A percentile compares a stretch with the other conserved stretches of the same genome.
These are phyloP conservation scores for Cladopsammia gracilis DNA, from an alignment of 64 coral and sea anemone genomes.

Conservation along the genomic window DNA sequence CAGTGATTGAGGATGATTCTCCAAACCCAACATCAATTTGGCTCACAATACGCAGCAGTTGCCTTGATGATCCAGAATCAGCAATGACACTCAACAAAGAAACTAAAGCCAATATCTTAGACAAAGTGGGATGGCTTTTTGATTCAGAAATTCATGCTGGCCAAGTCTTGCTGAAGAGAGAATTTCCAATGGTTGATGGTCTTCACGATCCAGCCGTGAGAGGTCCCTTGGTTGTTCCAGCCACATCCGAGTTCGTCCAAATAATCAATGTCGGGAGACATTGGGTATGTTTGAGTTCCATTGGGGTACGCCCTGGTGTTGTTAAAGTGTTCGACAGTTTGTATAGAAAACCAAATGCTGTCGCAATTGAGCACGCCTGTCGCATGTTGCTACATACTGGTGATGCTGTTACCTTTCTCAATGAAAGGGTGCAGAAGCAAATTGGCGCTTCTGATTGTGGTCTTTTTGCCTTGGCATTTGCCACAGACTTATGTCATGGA, in stretches of 20 bases:
- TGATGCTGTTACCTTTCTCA: constrained; percentile 13
- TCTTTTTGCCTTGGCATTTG: background rate
- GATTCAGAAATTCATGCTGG: constrained; percentile 52
- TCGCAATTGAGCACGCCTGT: constrained; percentile 13
- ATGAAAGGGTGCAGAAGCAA: constrained; percentile 19
- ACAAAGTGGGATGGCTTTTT: constrained; percentile 26
- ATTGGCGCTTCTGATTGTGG: background rate
- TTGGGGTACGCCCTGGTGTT: constrained; percentile 30
- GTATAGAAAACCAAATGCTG: background rate
- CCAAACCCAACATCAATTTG: constrained; percentile 1
- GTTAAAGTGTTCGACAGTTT: constrained; percentile 29
- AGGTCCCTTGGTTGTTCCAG: constrained; percentile 34
- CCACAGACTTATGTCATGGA: background rate
- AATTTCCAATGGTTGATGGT: constrained; percentile 51
- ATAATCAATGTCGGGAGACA: constrained; percentile 25
- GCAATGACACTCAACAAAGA: background rate
- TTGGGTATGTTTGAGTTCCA: constrained; percentile 32
- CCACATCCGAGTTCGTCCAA: constrained; percentile 21
- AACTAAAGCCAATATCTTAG: constrained; percentile 15
- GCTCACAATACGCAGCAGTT: constrained; percentile 7
- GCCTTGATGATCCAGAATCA: constrained; percentile 6
- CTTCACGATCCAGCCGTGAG: constrained; percentile 34
- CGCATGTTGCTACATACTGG: background rate
- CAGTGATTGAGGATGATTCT: background rate
- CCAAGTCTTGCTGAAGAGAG: constrained; percentile 14